Evolutionary conservation across 2,888 invertebrate species (phyloP).

Genomic region (Sipunculus nudus): DNA sequence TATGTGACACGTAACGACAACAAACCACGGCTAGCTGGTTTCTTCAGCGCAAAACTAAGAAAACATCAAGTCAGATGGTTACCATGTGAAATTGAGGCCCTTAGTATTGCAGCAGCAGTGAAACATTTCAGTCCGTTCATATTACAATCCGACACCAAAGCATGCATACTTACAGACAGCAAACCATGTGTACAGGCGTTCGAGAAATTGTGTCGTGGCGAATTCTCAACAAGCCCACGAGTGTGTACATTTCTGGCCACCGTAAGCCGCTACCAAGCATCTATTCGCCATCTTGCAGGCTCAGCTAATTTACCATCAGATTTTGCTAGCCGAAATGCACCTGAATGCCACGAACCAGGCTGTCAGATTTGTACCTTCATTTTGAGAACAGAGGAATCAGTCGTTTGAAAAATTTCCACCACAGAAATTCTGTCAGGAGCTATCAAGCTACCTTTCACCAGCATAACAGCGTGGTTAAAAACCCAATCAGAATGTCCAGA

Average conservation of each 20-base stretch:
- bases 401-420: conserved; percentile 22
- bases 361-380: not conserved
- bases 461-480: conserved; percentile 23
- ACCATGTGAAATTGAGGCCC: conserved; percentile 44
- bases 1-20: conserved; percentile 33
- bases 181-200: conserved; percentile 42
- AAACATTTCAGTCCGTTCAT: conserved; percentile 44
- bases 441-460: conserved; percentile 29
- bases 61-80: conserved; percentile 38
- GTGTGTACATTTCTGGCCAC: conserved; percentile 36
- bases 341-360: not conserved
- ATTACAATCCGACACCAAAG: not conserved
- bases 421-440: conserved; percentile 21
- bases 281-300: conserved; percentile 8
- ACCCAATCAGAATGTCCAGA: conserved; percentile 2
- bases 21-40: conserved; percentile 29
- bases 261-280: conserved; percentile 29
- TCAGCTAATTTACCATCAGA: not conserved
- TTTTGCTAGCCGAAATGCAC: not conserved
- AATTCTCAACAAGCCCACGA: conserved; percentile 37
- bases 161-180: conserved; percentile 37
- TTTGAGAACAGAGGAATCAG: conserved; percentile 30
- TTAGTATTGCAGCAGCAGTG: conserved; percentile 33
- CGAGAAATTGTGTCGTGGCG: conserved; percentile 37
- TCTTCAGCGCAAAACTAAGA: conserved; percentile 40